These are phyloP conservation scores for Bombyx mandarina DNA, from an alignment of 1,140 invertebrate genomes.

Conservation along the genomic window DNA sequence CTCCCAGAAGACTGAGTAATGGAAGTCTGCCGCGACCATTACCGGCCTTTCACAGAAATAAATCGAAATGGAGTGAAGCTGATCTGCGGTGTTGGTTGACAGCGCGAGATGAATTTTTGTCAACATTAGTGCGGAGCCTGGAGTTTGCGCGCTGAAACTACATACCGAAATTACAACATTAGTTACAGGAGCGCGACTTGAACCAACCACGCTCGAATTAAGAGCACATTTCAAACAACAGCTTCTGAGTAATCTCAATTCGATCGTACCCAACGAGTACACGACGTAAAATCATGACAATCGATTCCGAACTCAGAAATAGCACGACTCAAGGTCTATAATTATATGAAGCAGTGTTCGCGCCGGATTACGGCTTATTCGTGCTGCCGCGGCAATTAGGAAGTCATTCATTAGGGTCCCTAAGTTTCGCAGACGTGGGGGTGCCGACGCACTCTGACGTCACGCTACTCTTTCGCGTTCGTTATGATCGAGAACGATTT, in stretches of 20 bases:
- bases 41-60: conserved; percentile 39
- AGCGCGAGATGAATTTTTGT: conserved; percentile 65
- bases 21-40: conserved; percentile 33
- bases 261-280: conserved; percentile 41
- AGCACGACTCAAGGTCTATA: conserved; percentile 52
- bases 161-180: not conserved
- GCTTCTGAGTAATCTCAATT: conserved; percentile 34
- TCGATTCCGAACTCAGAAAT: conserved; percentile 55
- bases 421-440: conserved; percentile 69
- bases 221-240: conserved; percentile 31
- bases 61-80: conserved; percentile 65
- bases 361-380: conserved; percentile 62
- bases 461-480: conserved; percentile 39
- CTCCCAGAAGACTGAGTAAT: conserved; percentile 27
- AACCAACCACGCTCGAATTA: conserved; percentile 28
- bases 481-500: conserved; percentile 5
- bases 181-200: conserved; percentile 14
- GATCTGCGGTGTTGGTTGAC: conserved; percentile 62
- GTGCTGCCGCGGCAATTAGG: conserved; percentile 67
- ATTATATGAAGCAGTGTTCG: conserved; percentile 45
- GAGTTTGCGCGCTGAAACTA: conserved; percentile 41
- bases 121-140: conserved; percentile 64
- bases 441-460: conserved; percentile 56
- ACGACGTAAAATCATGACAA: conserved; percentile 39
- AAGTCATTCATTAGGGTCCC: conserved; percentile 70